Conservation (phyloP, 2,888 invertebrate species). For the Yponomeuta plumbellus region DNA sequence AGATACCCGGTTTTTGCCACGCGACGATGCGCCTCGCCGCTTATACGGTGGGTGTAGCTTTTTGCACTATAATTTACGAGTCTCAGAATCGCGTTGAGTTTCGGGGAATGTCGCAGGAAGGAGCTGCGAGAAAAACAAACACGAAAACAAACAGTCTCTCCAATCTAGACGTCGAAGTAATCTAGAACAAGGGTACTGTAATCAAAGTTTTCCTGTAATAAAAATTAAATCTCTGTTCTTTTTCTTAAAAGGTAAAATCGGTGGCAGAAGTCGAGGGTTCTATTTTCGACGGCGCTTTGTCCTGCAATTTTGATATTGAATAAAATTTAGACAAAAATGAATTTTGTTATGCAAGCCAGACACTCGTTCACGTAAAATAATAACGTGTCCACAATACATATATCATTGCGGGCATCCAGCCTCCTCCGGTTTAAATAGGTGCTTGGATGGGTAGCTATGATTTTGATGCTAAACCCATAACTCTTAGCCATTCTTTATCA, state of each 20-base stretch:
- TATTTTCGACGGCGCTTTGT: not conserved
- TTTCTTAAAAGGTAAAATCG: not conserved
- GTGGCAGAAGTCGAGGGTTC: not conserved
- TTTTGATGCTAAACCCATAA: too few species aligned
- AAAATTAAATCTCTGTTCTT: not conserved
- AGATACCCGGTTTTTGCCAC: constrained; percentile 14
- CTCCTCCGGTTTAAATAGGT: not conserved
- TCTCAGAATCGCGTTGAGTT: not conserved
- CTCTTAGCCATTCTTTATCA: too few species aligned
- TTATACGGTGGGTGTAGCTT: constrained; percentile 14
- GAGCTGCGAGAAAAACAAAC: not conserved
- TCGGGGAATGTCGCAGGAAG: not conserved
- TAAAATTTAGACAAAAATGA: too few species aligned
- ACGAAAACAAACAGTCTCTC: not conserved
- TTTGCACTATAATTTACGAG: constrained; percentile 11
- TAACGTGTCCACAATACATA: constrained; percentile 10
- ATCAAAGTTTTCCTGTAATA: not conserved
- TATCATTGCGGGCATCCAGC: not conserved
- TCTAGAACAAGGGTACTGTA: not conserved
- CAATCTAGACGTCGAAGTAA: not conserved
- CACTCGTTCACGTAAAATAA: constrained; percentile 4
- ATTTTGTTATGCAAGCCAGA: not conserved
- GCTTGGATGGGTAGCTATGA: too few species aligned
- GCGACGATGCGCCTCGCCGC: constrained; percentile 13
- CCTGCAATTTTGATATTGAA: too few species aligned